Base-by-base conservation (phyloP, 2,797 vertebrate genomes). In the Danio choprae region DNA sequence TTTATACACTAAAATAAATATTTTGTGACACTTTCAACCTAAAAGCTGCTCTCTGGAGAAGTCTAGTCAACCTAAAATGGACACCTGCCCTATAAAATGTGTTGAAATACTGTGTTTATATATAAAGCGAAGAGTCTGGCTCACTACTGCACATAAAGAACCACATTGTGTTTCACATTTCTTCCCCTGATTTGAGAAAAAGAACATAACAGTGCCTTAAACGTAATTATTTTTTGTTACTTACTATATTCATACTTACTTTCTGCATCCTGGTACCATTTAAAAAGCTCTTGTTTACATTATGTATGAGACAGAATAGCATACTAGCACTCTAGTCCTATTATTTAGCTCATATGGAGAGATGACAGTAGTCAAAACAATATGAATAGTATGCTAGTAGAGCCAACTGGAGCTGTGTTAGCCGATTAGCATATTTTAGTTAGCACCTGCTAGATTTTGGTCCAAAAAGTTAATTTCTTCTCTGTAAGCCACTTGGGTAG, bases 141-240 rank as follows among this genome's bases (percentile, higher is more conserved):
- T 74, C 5, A 62, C n/a, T 62, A 44, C 53, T 40, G 2, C 63
- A 58, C 40, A 20, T 74, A 20, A 62, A 62, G 40, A 73, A 73
- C 40, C 13, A 58, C 18, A 7, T 29, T 73, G 22, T 72, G 38
- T 22, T 58, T 22, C 4, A 40, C 3, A 1, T 13, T 7, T 71
- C 50, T 71, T 56, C 10, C 38, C n/a, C 5, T 12, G 29, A 56
- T 55, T 73, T 44, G 29, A 18, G 8, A 12, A 73, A 46, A 59
- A 73, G 12, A 56, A 11, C 16, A 70, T 73, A 72, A 41, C 70
- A 72, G 70, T 72, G 70, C 70, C 70, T 72, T 72, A 72, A 44
- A 72, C 11, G 40, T 44, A 6, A 6, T 29, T 16, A n/a, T 13
- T 9, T 43, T 44, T 56, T 56, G 20, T 18, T 56, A 2, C 12